Base-by-base conservation (phyloP, 2,888 invertebrate genomes). In the Pollenia amentaria region DNA sequence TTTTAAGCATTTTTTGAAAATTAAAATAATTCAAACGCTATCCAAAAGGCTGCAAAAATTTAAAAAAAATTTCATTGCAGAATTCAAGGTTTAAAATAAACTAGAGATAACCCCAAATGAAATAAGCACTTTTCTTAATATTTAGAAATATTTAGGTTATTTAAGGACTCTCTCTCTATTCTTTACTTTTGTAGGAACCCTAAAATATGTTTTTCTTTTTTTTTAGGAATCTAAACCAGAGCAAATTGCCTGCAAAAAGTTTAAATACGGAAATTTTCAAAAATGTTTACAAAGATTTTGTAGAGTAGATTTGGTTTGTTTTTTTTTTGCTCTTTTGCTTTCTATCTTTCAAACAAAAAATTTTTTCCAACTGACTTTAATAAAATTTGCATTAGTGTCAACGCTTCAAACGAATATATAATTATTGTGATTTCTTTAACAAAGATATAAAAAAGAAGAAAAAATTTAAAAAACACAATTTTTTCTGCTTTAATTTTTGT, bases 321-420 rank as follows among this genome's bases (percentile, higher is more conserved):
- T 75, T 10, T 42, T 75, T 10, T 38, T 29, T 29, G 46, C 21
- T 29, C 29, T 69, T 70, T 69, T 38, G 51, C 38, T n/a, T 9
- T 70, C 55, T 70, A 18, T 40, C 10, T 51, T 7, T 69, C 6
- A 10, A 55, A 12, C 55, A 44, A 29, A 29, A 10, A 16, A 18
- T 42, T 42, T 29, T 44, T 42, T 12, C 29, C 6, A 14, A 8
- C 42, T 42, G 3, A 62, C 29, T 29, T 29, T 29, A 29, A 29
- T 29, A 29, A 29, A 29, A 29, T 29, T 29, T 29, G 29, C 29
- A 29, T 29, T 29, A 29, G 29, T 29, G 29, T 29, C 29, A 29
- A 29, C 29, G 29, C 29, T 29, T 29, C 16, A 69, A 69, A 69
- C 69, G 51, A 53, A 40, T 51, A 69, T 46, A 51, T 51, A 69